Evolutionary conservation across 2,797 vertebrate species (phyloP).

Genomic region (Danio tinwini): DNA sequence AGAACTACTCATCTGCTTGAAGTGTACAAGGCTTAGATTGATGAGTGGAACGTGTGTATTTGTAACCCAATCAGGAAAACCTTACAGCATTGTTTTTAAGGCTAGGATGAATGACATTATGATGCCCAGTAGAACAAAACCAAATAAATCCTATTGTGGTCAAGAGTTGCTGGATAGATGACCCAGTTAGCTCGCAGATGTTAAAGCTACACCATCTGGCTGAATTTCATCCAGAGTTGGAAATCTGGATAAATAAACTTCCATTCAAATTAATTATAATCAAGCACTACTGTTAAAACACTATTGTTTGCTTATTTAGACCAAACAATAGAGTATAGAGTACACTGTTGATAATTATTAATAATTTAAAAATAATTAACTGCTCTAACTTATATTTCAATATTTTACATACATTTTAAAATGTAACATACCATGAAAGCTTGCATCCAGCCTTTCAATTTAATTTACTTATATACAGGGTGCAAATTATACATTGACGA

Average conservation of each 20-base stretch:
- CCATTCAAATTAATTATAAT: too few species aligned
- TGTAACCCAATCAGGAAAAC: neutral
- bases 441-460: too few species aligned
- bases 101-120: neutral
- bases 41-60: conserved; percentile 13
- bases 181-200: conserved; percentile 8
- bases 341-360: too few species aligned
- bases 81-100: neutral
- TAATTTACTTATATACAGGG: too few species aligned
- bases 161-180: neutral
- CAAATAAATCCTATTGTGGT: neutral
- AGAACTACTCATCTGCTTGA: conserved; percentile 62
- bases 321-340: neutral
- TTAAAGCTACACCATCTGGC: neutral
- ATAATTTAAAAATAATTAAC: too few species aligned
- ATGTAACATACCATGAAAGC: too few species aligned
- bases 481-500: too few species aligned
- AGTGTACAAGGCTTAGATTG: conserved; percentile 38
- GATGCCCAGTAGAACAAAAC: neutral
- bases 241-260: too few species aligned
- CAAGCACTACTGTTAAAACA: neutral
- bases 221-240: neutral
- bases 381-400: too few species aligned
- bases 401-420: too few species aligned
- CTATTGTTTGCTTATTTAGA: neutral